A percentile compares a stretch with the other conserved stretches of the same genome.
These are phyloP conservation scores for Acanthaster planci DNA, from an alignment of 35 echinoderm and acorn worm genomes.

Conservation along the genomic window DNA sequence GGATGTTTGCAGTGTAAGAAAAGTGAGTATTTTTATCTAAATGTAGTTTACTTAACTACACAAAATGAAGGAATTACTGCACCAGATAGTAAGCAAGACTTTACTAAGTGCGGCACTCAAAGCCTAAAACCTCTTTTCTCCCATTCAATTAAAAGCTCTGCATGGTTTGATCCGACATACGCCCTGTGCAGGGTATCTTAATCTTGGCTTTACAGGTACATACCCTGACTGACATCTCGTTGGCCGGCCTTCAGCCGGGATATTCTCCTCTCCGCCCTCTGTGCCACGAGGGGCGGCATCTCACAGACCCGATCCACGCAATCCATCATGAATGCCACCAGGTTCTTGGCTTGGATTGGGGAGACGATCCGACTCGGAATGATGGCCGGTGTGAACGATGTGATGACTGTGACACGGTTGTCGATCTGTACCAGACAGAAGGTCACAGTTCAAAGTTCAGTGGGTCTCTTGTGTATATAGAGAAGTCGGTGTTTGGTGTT, in stretches of 20 bases:
- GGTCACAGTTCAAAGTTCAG: background rate
- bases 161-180: too few relatives aligned
- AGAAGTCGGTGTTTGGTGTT: too few relatives aligned
- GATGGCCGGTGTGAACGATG: constrained; percentile 53
- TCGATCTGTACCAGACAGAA: constrained; percentile 53
- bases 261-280: constrained; percentile 39
- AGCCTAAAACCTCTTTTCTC: too few relatives aligned
- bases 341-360: constrained; percentile 65
- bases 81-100: too few relatives aligned
- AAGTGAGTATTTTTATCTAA: too few relatives aligned
- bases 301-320: constrained; percentile 61
- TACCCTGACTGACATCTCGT: constrained; percentile 49
- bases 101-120: too few relatives aligned
- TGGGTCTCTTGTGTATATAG: background rate
- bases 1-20: too few relatives aligned
- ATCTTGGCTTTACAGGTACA: background rate
- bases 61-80: too few relatives aligned
- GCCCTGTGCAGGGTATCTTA: too few relatives aligned
- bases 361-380: constrained; percentile 66
- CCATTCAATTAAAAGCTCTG: too few relatives aligned
- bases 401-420: constrained; percentile 74
- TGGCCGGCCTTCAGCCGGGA: constrained; percentile 48
- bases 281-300: constrained; percentile 58
- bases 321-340: constrained; percentile 90
- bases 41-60: too few relatives aligned